Percentiles rank a stretch among this genome's conserved stretches.
Conservation (phyloP, 2,797 vertebrate species). For the Iguana delicatissima region DNA sequence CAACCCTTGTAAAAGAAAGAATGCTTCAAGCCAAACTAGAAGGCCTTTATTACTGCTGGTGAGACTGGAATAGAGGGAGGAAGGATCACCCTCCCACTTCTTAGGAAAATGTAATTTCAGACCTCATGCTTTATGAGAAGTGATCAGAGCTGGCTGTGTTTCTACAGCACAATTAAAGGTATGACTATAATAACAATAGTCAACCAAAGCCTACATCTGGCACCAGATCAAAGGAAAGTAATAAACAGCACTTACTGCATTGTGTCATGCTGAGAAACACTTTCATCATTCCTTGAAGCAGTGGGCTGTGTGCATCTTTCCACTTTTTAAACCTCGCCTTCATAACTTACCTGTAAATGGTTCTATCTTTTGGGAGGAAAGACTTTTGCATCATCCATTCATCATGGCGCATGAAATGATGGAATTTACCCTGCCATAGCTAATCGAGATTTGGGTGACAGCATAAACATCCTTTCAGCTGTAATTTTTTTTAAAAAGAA, state of each 20-base stretch:
- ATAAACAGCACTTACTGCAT: slow-evolving; percentile 33
- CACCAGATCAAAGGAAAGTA: neutral
- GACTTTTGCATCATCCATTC: slow-evolving; percentile 29
- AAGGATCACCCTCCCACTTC: neutral
- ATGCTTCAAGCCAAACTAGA: neutral
- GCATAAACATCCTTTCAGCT: slow-evolving; percentile 31
- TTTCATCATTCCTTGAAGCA: slow-evolving; percentile 40
- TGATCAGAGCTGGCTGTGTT: neutral
- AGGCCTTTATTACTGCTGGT: neutral
- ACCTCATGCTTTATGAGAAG: slow-evolving; percentile 1
- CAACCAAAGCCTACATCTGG: slow-evolving; percentile 15
- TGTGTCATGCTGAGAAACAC: neutral
- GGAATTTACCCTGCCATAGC: slow-evolving; percentile 8
- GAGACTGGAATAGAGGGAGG: neutral
- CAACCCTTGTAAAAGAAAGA: neutral
- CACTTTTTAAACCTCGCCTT: slow-evolving; percentile 19
- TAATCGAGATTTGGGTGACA: slow-evolving; percentile 45
- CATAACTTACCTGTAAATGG: slow-evolving; percentile 40
- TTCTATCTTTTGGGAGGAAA: neutral
- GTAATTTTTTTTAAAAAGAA: slow-evolving; percentile 48
- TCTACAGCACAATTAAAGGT: slow-evolving; percentile 10
- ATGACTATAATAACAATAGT: slow-evolving; percentile 24
- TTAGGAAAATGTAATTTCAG: slow-evolving; percentile 1
- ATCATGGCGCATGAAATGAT: slow-evolving; percentile 32
- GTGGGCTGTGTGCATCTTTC: slow-evolving; percentile 17